phyloP scores from a whole-genome alignment of 2,888 invertebrate species.

The Clivina fossor region DNA sequence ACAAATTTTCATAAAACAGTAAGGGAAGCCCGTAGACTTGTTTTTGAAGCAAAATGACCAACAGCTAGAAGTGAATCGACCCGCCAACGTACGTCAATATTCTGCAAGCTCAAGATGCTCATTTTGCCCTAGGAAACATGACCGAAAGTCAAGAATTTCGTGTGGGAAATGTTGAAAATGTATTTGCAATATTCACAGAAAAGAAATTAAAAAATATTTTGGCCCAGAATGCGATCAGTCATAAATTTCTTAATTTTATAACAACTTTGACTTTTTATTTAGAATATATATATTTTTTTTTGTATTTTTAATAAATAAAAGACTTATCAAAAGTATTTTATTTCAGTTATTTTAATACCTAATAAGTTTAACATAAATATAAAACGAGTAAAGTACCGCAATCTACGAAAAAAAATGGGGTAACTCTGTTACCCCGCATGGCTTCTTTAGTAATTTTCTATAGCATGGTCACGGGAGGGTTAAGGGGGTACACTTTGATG shows the following conservation, averaged over 20 bases:
- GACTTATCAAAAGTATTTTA: background rate
- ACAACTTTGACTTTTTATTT: background rate
- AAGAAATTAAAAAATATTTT: conserved; percentile 8
- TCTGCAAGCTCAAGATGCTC: conserved; percentile 4
- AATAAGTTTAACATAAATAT: too few species aligned
- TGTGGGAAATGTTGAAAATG: conserved; percentile 1
- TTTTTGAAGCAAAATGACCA: too few species aligned
- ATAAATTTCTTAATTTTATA: conserved; percentile 1
- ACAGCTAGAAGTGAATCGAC: too few species aligned
- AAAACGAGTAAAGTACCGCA: conserved; percentile 1
- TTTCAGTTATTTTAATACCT: background rate
- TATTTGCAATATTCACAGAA: conserved; percentile 9
- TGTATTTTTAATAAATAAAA: conserved; percentile 3
- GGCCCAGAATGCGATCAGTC: conserved; percentile 4
- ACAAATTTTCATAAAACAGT: conserved; percentile 4
- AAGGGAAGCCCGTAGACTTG: too few species aligned
- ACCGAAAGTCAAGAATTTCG: conserved; percentile 7
- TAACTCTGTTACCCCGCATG: conserved; percentile 10
- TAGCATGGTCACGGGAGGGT: conserved; percentile 14
- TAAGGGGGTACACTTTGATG: too few species aligned
- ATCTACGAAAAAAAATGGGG: background rate
- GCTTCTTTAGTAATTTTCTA: conserved; percentile 3
- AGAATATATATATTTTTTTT: background rate
- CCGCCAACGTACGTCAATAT: background rate
- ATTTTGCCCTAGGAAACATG: conserved; percentile 4